A percentile compares a stretch with the other conserved stretches of the same genome.
Conservation (phyloP, 2,113 vertebrate genomes). For the Erpornis zantholeuca region DNA sequence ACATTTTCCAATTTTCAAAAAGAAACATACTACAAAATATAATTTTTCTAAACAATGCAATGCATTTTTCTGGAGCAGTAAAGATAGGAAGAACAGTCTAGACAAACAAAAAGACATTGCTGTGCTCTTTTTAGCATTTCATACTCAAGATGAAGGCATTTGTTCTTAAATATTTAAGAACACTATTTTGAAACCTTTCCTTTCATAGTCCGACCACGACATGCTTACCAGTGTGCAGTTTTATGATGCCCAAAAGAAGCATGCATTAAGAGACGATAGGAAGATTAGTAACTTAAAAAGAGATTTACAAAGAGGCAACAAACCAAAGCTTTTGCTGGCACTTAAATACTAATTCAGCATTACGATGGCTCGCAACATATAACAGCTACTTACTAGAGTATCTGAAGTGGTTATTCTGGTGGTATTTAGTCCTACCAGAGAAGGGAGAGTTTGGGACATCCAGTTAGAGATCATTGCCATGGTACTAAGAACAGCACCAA, state of each 20-base stretch:
- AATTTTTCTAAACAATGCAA: not conserved
- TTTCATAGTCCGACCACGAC: not conserved
- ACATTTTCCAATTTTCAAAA: not conserved
- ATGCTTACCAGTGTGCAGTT: not conserved
- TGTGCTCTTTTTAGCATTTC: not conserved
- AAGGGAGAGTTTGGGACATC: slow-evolving; percentile 95
- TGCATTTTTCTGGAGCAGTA: slow-evolving; percentile 15
- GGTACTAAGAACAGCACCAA: slow-evolving; percentile 91
- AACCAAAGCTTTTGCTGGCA: not conserved
- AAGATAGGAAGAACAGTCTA: not conserved
- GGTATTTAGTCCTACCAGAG: slow-evolving; percentile 87
- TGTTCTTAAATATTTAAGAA: slow-evolving; percentile 25
- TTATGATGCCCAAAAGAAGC: slow-evolving; percentile 11
- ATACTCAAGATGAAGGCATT: not conserved
- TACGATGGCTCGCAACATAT: slow-evolving; percentile 15
- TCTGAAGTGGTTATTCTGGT: slow-evolving; percentile 74
- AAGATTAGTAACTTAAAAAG: slow-evolving; percentile 4
- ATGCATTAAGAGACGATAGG: slow-evolving; percentile 10
- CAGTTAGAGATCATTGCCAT: slow-evolving; percentile 96
- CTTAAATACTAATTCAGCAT: not conserved
- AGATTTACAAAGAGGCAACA: slow-evolving; percentile 12
- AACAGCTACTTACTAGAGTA: slow-evolving; percentile 75
- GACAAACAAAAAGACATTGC: not conserved
- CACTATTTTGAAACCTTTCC: not conserved
- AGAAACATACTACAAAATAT: not conserved